phyloP scores from a whole-genome alignment of 2,113 vertebrate species.

The Athene noctua region DNA sequence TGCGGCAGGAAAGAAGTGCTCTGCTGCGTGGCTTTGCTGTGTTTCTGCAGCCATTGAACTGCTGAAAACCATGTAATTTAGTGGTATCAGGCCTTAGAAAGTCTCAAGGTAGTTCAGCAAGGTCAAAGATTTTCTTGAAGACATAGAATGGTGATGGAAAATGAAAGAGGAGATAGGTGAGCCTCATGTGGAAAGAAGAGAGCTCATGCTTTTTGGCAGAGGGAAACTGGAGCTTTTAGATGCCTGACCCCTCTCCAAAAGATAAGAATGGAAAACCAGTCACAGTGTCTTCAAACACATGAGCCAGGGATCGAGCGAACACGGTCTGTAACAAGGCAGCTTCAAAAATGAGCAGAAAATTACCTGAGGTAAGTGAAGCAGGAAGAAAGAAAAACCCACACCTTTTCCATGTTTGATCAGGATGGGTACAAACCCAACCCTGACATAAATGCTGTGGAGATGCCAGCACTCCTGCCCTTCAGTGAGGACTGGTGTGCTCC shows the following conservation, averaged over 20 bases:
- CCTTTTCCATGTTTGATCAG: background rate
- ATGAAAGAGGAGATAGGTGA: background rate
- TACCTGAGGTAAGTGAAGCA: background rate
- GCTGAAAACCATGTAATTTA: fast-evolving
- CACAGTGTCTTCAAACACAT: background rate
- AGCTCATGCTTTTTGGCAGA: background rate
- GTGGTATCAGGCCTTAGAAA: background rate
- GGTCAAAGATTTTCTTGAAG: background rate
- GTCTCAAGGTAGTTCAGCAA: background rate
- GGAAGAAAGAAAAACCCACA: too few species aligned
- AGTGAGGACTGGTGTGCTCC: fast-evolving
- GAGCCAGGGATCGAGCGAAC: background rate
- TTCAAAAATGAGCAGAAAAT: background rate
- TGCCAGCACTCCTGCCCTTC: background rate
- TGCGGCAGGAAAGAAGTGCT: fast-evolving
- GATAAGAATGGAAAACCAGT: background rate
- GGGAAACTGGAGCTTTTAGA: background rate
- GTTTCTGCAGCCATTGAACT: background rate
- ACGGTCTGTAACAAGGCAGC: background rate
- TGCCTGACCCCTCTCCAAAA: background rate
- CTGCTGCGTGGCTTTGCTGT: background rate
- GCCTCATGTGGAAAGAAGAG: fast-evolving
- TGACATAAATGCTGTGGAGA: fast-evolving
- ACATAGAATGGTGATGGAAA: background rate
- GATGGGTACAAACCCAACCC: background rate